Evolutionary conservation across 1,140 invertebrate genomes (phyloP), one percentile per base, ranked within the genome.

Genomic region (Ceratosolen solmsi): DNA sequence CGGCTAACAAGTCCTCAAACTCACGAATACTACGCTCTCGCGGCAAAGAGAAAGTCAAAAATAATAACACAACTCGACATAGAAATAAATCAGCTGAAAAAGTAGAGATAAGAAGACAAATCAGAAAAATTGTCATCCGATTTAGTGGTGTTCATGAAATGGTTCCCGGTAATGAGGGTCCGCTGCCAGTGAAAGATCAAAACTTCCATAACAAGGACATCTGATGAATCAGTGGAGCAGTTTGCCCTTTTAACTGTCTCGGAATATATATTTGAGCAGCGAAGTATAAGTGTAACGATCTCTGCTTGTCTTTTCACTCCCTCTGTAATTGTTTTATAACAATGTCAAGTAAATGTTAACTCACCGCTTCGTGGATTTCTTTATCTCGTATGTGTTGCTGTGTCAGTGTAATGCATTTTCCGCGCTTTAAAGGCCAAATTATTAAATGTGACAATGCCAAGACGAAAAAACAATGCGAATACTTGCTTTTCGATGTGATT

Each of bases 141-240:
- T 81, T 70, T 49, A 11, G 36, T 17, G 11, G 22, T 49, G 33
- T 49, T 72, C 20, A 51, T 46, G 15, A 80, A 80, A 49, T 20
- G 27, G 54, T 70, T 72, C 46, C 20, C 72, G 46, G 70, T 85
- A 85, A 85, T 79, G 83, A 85, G 81, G 80, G 76, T 68, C 36
- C 25, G 27, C 22, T 30, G n/a, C 38, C 15, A 36, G 49, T 22
- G 38, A 58, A 71, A 78, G 63, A 54, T 80, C 80, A 79, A 84
- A 84, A 84, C 74, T 84, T 81, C 22, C 38, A 60, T 84, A 84
- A 84, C 83, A 84, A 84, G 79, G 75, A 49, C 65, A 30, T 51
- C 25, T 63, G 38, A 63, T 41, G 22, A 46, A 25, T 33, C 72
- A 33, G n/a, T 51, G 25, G 11, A 72, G n/a, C 30, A 80, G 38